Conservation (phyloP, 2,797 vertebrate genomes). For the Mormyrus proboscirostris region DNA sequence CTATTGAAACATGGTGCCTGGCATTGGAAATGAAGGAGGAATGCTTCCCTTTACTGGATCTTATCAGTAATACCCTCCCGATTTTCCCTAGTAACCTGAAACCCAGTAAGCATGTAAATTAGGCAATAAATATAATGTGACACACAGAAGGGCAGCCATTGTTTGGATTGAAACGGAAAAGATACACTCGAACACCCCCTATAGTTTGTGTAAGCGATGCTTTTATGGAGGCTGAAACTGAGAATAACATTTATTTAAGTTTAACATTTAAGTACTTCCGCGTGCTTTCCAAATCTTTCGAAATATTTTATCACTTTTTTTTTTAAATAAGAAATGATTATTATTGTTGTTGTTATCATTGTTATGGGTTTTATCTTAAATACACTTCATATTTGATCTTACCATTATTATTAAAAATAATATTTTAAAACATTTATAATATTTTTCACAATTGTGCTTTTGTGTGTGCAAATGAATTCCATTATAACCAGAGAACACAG, state of each 20-base stretch:
- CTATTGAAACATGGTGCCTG: not conserved
- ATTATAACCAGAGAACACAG: conserved; percentile 64
- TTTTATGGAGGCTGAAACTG: not conserved
- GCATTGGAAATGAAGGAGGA: not conserved
- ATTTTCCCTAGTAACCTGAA: conserved; percentile 17
- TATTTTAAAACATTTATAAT: not conserved
- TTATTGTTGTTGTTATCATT: not conserved
- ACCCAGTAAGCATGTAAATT: conserved; percentile 20
- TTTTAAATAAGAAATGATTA: not conserved
- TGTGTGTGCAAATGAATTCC: conserved; percentile 55
- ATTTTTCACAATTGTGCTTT: not conserved
- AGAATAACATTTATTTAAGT: not conserved
- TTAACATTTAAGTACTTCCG: not conserved
- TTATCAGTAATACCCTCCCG: conserved; percentile 22
- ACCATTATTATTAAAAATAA: not conserved
- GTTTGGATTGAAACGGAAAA: conserved; percentile 25
- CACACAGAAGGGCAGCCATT: conserved; percentile 21
- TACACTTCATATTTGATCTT: not conserved
- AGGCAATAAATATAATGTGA: conserved; percentile 22
- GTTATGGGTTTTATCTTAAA: not conserved
- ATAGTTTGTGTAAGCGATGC: conserved; percentile 2
- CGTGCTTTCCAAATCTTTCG: not conserved
- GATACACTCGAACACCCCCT: conserved; percentile 25
- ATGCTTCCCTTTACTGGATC: not conserved
- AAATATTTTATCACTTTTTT: not conserved